phyloP scores from a whole-genome alignment of 2,113 vertebrate genomes.

The Tupaia tana region DNA sequence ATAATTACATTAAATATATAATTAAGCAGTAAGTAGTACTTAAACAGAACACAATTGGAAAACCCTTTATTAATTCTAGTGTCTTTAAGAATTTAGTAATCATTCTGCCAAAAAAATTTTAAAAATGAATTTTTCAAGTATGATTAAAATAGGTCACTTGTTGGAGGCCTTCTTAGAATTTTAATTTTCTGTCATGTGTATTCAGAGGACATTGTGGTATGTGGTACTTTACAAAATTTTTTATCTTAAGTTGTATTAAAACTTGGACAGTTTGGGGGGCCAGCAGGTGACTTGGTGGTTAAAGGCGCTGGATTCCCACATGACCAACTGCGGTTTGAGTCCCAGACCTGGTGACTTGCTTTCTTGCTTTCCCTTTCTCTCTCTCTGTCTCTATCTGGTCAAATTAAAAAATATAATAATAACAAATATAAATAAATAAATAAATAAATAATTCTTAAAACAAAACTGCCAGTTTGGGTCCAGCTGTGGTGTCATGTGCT shows the following conservation, averaged over 20 bases:
- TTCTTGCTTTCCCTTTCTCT: no score
- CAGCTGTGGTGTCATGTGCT: no score
- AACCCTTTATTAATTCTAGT: background rate
- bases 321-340: no score
- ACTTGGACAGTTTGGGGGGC: no score
- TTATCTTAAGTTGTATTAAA: background rate
- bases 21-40: background rate
- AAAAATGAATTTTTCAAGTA: background rate
- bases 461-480: no score
- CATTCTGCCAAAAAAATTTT: background rate
- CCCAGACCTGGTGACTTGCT: no score
- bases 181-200: constrained; percentile 9
- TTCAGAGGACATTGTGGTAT: background rate
- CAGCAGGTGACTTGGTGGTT: no score
- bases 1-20: background rate
- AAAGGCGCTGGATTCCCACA: no score
- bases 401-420: no score
- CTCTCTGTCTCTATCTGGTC: no score
- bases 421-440: no score
- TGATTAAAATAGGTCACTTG: constrained; percentile 12
- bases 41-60: background rate
- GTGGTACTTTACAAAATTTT: background rate
- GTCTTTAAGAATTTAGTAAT: background rate
- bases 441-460: no score
- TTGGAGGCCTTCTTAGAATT: background rate